Evolutionary conservation across 2,888 invertebrate species (phyloP).

Genomic region (Cancer borealis): DNA sequence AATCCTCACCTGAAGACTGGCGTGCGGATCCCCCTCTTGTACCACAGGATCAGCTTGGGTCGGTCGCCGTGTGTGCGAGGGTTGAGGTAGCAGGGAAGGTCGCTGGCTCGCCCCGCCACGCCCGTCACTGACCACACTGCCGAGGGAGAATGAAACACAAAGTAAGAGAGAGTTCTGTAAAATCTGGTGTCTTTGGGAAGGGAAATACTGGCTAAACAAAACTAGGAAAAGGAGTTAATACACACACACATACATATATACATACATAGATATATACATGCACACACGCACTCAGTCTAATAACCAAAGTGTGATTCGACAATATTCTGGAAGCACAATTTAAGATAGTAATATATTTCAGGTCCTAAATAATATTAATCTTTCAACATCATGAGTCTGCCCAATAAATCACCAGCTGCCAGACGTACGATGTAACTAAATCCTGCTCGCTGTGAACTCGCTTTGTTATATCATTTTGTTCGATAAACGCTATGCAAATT

Average conservation of each 20-base stretch:
- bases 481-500: background rate
- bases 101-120: conserved; percentile 47
- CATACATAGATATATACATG: background rate
- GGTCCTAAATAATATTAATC: background rate
- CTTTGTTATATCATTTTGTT: background rate
- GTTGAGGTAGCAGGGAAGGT: conserved; percentile 70
- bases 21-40: conserved; percentile 63
- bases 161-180: background rate
- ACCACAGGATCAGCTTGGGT: conserved; percentile 74
- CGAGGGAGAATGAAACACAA: background rate
- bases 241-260: too few species aligned
- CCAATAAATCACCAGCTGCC: background rate
- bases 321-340: background rate
- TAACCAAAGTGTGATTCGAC: background rate
- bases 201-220: too few species aligned
- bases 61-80: conserved; percentile 62
- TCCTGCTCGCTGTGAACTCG: background rate
- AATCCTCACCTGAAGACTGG: conserved; percentile 70
- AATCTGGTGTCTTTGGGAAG: background rate
- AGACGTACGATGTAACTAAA: background rate
- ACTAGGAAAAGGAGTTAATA: too few species aligned
- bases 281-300: background rate
- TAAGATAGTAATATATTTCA: conserved; percentile 20
- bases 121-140: conserved; percentile 62
- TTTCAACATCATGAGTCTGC: background rate